Conservation (phyloP, 37 sponge, comb jelly and placozoan genomes). For the Spongilla lacustris region DNA sequence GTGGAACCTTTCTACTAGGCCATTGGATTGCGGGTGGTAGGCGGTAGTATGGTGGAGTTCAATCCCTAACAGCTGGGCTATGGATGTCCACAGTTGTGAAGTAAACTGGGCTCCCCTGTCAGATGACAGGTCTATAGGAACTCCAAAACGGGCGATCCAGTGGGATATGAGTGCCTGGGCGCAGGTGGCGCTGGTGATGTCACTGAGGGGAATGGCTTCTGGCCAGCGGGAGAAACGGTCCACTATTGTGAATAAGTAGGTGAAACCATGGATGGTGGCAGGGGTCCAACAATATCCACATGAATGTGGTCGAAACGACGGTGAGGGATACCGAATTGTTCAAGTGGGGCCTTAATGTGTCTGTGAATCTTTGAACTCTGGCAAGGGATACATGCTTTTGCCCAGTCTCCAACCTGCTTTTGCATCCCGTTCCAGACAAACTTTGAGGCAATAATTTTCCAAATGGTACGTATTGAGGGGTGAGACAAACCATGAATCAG, state of each 20-base stretch:
- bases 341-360: neutral
- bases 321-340: constrained; percentile 1
- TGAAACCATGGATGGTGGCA: constrained; percentile 42
- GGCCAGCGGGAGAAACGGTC: constrained; percentile 47
- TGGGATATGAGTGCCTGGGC: constrained; percentile 30
- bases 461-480: constrained; percentile 22
- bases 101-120: constrained; percentile 51
- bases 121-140: too few species aligned
- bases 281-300: constrained; percentile 33
- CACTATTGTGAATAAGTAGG: constrained; percentile 30
- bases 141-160: constrained; percentile 27
- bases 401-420: constrained; percentile 27
- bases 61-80: constrained; percentile 11
- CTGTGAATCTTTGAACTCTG: constrained; percentile 22
- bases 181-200: constrained; percentile 22
- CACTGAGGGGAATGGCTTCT: constrained; percentile 33
- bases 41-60: constrained; percentile 38
- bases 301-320: constrained; percentile 32
- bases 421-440: constrained; percentile 27
- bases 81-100: constrained; percentile 29
- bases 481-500: constrained; percentile 23
- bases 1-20: constrained; percentile 36
- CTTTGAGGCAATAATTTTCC: constrained; percentile 3
- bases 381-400: constrained; percentile 29
- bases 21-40: constrained; percentile 52